A percentile compares a stretch with the other conserved stretches of the same genome.
Evolutionary conservation across 2,888 invertebrate species (phyloP).

Genomic region (Catocala sponsa): DNA sequence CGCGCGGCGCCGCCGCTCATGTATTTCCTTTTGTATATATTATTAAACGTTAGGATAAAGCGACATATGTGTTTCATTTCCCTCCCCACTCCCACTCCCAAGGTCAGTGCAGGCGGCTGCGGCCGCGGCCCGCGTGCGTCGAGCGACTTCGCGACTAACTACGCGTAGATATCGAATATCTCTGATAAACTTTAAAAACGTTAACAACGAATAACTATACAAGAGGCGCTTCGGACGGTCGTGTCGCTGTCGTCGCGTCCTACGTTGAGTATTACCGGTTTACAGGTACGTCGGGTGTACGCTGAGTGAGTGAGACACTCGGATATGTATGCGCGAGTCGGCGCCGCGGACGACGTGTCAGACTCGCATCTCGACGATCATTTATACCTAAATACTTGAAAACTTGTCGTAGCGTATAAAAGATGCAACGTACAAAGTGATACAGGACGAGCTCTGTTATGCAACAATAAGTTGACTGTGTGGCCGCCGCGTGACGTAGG

Average conservation of each 20-base stretch:
- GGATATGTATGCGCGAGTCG: conserved; percentile 5
- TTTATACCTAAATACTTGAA: not conserved
- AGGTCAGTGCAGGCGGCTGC: too few relatives aligned
- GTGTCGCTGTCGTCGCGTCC: conserved; percentile 9
- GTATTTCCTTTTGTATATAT: conserved; percentile 83
- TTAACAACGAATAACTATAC: conserved; percentile 68
- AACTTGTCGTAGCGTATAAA: not conserved
- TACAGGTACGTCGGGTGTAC: not conserved
- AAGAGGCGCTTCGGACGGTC: conserved; percentile 50
- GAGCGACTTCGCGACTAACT: conserved; percentile 18
- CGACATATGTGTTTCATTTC: conserved; percentile 56
- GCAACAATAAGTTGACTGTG: too few relatives aligned
- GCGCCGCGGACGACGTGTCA: too few relatives aligned
- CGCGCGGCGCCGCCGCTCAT: conserved; percentile 43
- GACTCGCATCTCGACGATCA: not conserved
- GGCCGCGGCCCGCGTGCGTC: not conserved
- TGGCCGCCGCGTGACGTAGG: not conserved
- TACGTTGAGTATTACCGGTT: not conserved
- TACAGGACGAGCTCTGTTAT: conserved; percentile 4
- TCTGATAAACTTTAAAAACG: conserved; percentile 76
- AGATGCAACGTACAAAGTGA: conserved; percentile 2
- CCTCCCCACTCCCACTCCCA: not conserved
- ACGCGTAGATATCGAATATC: conserved; percentile 48
- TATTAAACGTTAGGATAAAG: conserved; percentile 75
- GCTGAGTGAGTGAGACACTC: conserved; percentile 2